phyloP scores from a whole-genome alignment of 64 coral and sea anemone species.

The Stichodactyla mertensii region DNA sequence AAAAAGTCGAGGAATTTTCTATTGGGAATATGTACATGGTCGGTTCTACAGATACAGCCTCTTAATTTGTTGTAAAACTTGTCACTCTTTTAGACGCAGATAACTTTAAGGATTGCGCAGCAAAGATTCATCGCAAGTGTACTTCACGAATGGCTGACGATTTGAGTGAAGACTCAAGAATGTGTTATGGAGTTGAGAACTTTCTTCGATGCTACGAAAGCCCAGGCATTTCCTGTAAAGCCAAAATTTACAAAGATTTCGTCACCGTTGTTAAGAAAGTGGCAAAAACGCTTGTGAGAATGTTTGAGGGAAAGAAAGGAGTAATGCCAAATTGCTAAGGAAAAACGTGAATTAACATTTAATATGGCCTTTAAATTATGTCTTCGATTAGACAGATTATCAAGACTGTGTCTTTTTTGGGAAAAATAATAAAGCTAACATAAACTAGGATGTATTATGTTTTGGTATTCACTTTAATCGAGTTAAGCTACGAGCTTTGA shows the following conservation, averaged over 20 bases:
- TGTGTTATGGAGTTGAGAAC: slow-evolving; percentile 1
- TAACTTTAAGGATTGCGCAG: background rate
- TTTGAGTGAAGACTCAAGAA: background rate
- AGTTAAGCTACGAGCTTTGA: no score
- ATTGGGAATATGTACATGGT: no score
- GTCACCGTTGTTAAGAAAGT: background rate
- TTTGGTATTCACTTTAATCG: no score
- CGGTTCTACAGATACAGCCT: no score
- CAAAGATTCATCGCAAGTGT: background rate
- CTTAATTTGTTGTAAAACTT: background rate
- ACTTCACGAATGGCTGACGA: background rate
- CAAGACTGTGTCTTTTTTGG: no score
- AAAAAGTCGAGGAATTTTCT: no score
- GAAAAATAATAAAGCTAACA: no score
- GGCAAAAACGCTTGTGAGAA: background rate
- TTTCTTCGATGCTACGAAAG: slow-evolving; percentile 1
- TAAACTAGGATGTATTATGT: no score
- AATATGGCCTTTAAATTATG: no score
- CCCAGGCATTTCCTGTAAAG: background rate
- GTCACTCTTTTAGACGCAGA: background rate
- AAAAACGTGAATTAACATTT: no score
- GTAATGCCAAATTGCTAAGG: slow-evolving; percentile 12
- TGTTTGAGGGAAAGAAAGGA: slow-evolving; percentile 12
- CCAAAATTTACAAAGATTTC: slow-evolving; percentile 14
- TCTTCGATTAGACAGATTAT: no score